These are phyloP conservation scores for Trachemys scripta DNA, from an alignment of 2,113 vertebrate genomes.

Conservation along the genomic window DNA sequence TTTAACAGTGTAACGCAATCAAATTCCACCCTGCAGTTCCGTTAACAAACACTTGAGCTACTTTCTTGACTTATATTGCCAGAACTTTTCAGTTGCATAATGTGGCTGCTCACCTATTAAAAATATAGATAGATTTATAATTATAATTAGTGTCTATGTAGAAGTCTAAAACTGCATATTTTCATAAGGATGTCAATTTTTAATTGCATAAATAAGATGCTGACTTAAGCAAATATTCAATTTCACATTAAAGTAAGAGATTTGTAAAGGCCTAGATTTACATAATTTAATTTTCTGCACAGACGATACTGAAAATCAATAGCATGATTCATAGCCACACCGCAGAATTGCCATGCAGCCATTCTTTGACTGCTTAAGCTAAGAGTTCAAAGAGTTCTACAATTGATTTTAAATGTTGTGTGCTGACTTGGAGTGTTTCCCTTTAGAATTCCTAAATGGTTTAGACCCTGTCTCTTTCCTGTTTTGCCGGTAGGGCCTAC, in stretches of 20 bases:
- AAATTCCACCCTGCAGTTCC: not conserved
- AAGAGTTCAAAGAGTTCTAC: conserved; percentile 61
- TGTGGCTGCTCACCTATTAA: not conserved
- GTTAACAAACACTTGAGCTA: conserved; percentile 17
- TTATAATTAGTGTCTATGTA: conserved; percentile 37
- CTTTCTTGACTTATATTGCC: not conserved
- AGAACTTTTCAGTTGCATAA: not conserved
- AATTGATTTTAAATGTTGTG: conserved; percentile 62
- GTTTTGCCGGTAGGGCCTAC: not conserved
- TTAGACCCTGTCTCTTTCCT: conserved; percentile 34
- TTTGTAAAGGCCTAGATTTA: conserved; percentile 78
- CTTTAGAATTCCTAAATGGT: conserved; percentile 40
- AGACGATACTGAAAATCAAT: conserved; percentile 90
- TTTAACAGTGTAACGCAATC: not conserved
- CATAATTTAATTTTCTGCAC: conserved; percentile 93
- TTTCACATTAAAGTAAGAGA: conserved; percentile 77
- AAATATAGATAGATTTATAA: conserved; percentile 47
- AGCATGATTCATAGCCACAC: conserved; percentile 88
- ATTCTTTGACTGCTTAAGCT: conserved; percentile 72
- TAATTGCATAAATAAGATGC: conserved; percentile 83
- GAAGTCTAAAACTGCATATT: conserved; percentile 58
- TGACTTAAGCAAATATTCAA: conserved; percentile 81
- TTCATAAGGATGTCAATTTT: conserved; percentile 68
- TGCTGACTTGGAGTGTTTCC: conserved; percentile 45
- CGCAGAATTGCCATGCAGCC: conserved; percentile 73